phyloP scores from a whole-genome alignment of 1,140 invertebrate species.

The Globodera rostochiensis region DNA sequence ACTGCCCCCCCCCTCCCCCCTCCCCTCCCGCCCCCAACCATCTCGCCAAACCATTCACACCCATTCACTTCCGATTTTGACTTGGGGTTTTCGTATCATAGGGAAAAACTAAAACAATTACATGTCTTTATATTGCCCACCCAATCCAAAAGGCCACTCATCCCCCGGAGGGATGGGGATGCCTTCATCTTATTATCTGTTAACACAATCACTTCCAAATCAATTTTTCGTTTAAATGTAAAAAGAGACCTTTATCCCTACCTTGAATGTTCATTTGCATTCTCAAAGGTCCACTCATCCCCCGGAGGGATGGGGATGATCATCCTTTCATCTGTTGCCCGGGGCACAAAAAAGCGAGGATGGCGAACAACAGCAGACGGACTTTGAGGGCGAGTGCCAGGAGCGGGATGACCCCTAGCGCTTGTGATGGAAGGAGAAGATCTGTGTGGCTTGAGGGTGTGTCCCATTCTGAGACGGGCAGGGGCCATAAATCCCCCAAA shows the following conservation, averaged over 20 bases:
- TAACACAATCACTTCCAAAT: too few species aligned
- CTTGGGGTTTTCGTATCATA: too few species aligned
- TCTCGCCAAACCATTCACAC: too few species aligned
- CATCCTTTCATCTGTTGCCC: neutral
- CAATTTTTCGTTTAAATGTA: too few species aligned
- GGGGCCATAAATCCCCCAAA: neutral
- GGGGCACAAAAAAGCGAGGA: neutral
- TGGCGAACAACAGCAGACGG: neutral
- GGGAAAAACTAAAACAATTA: too few species aligned
- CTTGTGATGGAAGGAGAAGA: neutral
- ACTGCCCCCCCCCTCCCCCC: too few species aligned
- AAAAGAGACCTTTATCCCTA: neutral
- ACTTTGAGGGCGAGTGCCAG: conserved; percentile 8
- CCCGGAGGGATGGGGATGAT: neutral
- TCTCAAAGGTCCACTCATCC: neutral
- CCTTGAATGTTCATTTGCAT: neutral
- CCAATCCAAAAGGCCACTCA: too few species aligned
- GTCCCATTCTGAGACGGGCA: neutral
- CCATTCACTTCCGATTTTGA: too few species aligned
- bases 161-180: too few species aligned
- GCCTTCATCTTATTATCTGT: too few species aligned
- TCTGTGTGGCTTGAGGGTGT: conserved; percentile 1
- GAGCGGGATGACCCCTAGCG: conserved; percentile 9
- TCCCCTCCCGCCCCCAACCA: too few species aligned
- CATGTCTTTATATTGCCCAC: too few species aligned